phyloP scores from a whole-genome alignment of 37 sponge, comb jelly and placozoan genomes.

The Geodia barretti region DNA sequence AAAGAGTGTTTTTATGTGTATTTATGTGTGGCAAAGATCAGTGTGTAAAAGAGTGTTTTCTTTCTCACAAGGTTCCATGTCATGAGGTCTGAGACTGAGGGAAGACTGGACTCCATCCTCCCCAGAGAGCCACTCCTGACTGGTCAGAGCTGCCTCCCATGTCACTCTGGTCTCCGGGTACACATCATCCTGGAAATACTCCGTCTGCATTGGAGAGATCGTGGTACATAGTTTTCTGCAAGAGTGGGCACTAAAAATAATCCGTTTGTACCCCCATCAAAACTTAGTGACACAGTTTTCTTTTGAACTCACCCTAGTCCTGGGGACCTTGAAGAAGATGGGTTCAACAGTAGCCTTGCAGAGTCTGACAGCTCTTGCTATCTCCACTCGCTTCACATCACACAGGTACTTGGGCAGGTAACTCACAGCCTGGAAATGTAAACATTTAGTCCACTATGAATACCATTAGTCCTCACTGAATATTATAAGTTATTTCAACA shows the following conservation, averaged over 20 bases:
- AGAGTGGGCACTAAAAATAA: too few relatives aligned
- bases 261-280: too few relatives aligned
- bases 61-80: slow-evolving; percentile 82
- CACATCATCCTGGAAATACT: slow-evolving; percentile 92
- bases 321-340: slow-evolving; percentile 75
- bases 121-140: slow-evolving; percentile 78
- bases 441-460: too few relatives aligned
- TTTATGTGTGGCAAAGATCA: too few relatives aligned
- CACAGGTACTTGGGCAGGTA: slow-evolving; percentile 78
- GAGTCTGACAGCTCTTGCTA: slow-evolving; percentile 71
- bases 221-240: too few relatives aligned
- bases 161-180: slow-evolving; percentile 66
- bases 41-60: too few relatives aligned
- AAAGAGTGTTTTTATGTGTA: too few relatives aligned
- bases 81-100: slow-evolving; percentile 65
- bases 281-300: too few relatives aligned
- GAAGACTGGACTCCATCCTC: slow-evolving; percentile 32
- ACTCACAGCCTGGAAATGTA: slow-evolving; percentile 43
- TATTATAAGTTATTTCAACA: not conserved
- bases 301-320: slow-evolving; percentile 70
- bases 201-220: slow-evolving; percentile 30
- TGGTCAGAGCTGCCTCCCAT: slow-evolving; percentile 74
- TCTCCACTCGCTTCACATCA: slow-evolving; percentile 81
- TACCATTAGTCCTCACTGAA: too few relatives aligned
- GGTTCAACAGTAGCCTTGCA: slow-evolving; percentile 70